Evolutionary conservation across 2,113 vertebrate genomes (phyloP), one percentile per base, ranked within the genome.

Genomic region (Chrysochloris asiatica): DNA sequence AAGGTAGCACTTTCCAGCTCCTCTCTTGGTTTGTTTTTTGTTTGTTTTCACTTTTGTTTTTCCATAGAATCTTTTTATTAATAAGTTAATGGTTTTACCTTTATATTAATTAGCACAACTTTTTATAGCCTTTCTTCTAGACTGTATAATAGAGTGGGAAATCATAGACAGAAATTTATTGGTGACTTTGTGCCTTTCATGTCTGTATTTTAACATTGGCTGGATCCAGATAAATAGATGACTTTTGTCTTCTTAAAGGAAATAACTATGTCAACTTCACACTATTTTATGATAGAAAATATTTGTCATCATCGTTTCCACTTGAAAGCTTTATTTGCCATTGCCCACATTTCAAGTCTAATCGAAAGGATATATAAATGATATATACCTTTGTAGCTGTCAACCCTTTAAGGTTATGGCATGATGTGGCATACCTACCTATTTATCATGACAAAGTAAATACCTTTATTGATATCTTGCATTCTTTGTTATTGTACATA

Each of bases 281-380:
- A 82, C 61, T 90, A 72, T 79, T 97, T 94, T 75, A 94, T 97
- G 94, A 95, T 86, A 54, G 91, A 93, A 95, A 95, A 93, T 95
- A 82, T 92, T 95, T 94, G 63, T 63, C 75, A 93, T 94, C 93
- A 95, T 81, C 72, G 81, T 73, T 90, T 96, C 69, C 73, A 67
- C 82, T 61, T 63, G 78, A 83, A 88, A 95, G 84, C 95, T 95
- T 76, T 85, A 91, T 94, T 88, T 50, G 26, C 71, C 41, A 65
- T 93, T 96, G 95, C 90, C 82, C 71, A 95, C 89, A 75, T 77
- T 91, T 89, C 95, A 95, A 56, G 36, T 89, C 82, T 86, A 86
- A 95, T 92, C 93, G 85, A 93, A 94, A n/a, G 26, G 43, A 54
- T 47, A 86, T 50, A 88, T 71, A 83, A 92, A 83, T 92, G 91